A percentile compares a stretch with the other conserved stretches of the same genome.
These are phyloP conservation scores for Gymnosoma rotundatum DNA, from an alignment of 2,888 invertebrate species.

Conservation along the genomic window DNA sequence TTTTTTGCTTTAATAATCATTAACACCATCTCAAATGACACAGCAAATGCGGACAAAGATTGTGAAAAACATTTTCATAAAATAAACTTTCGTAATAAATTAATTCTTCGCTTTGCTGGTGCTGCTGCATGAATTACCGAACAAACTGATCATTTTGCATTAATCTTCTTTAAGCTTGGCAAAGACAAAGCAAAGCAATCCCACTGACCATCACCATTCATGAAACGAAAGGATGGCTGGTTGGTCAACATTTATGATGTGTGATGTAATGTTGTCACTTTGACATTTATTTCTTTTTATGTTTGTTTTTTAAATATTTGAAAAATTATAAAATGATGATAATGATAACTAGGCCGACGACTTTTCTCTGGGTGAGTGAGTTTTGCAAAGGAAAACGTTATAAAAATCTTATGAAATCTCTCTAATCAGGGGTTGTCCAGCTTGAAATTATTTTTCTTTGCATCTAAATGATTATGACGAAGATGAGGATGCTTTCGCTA, in stretches of 20 bases:
- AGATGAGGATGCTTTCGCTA: constrained; percentile 53
- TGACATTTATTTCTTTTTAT: constrained; percentile 67
- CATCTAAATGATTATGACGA: constrained; percentile 35
- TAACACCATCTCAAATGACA: constrained; percentile 69
- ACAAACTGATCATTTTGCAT: constrained; percentile 67
- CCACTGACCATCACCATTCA: constrained; percentile 35
- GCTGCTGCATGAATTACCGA: constrained; percentile 31
- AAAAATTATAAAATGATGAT: constrained; percentile 66
- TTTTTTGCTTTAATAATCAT: constrained; percentile 67
- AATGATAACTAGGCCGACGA: constrained; percentile 58
- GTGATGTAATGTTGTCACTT: constrained; percentile 70
- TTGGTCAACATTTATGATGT: constrained; percentile 65
- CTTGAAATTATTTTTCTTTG: constrained; percentile 6
- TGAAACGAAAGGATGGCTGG: not conserved
- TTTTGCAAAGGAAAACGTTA: constrained; percentile 28
- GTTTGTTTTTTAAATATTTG: constrained; percentile 60
- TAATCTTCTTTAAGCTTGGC: constrained; percentile 61
- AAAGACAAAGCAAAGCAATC: not conserved
- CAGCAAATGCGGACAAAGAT: constrained; percentile 20
- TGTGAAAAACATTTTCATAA: constrained; percentile 18
- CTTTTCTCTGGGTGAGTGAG: constrained; percentile 61
- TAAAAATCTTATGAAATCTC: constrained; percentile 32
- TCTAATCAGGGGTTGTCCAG: constrained; percentile 63
- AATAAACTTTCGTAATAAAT: constrained; percentile 33
- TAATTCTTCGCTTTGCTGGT: not conserved